A percentile compares a stretch with the other conserved stretches of the same genome.
Evolutionary conservation across 2,113 vertebrate species (phyloP).

Genomic region (Ranitomeya variabilis): DNA sequence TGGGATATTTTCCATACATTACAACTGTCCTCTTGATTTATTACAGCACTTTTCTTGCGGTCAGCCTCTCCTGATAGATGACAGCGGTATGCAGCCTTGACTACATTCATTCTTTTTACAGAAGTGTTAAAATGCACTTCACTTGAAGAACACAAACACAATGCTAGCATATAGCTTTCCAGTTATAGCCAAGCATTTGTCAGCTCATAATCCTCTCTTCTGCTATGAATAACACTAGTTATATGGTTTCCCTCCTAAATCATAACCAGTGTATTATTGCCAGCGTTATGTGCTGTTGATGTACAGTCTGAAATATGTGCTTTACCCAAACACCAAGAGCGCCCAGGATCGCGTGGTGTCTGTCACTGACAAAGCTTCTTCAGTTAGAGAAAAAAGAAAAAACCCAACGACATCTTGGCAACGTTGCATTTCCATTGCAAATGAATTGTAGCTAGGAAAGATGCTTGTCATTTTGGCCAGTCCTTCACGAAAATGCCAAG

Average conservation of each 20-base stretch:
- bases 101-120: background rate
- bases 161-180: background rate
- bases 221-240: background rate
- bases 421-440: conserved; percentile 10
- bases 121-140: background rate
- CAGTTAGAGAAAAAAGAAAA: background rate
- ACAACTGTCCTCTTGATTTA: background rate
- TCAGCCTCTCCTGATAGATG: background rate
- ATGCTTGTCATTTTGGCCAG: conserved; percentile 30
- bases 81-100: background rate
- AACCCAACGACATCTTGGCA: conserved; percentile 2
- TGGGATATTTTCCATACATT: background rate
- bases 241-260: background rate
- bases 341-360: conserved; percentile 3
- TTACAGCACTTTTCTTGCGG: background rate
- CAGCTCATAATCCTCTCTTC: background rate
- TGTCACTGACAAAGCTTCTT: background rate
- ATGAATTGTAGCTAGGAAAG: conserved; percentile 11
- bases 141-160: conserved; percentile 1
- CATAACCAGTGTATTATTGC: background rate
- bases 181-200: conserved; percentile 2
- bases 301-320: background rate
- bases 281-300: background rate
- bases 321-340: background rate
- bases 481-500: conserved; percentile 37